phyloP scores from a whole-genome alignment of 1,140 invertebrate species.

The Thaumatotibia leucotreta region DNA sequence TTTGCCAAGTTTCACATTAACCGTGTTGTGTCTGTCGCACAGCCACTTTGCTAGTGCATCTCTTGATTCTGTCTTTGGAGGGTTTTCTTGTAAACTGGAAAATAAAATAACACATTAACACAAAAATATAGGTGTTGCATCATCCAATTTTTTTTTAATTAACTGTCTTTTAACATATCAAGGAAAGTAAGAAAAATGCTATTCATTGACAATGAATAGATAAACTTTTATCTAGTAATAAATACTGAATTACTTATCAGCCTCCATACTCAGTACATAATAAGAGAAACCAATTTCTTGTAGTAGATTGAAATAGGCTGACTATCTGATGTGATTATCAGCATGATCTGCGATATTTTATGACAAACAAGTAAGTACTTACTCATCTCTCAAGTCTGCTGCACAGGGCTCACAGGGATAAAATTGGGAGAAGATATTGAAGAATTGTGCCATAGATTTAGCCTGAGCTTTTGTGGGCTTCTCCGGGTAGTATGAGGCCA shows the following conservation, averaged over 20 bases:
- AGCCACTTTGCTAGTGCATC: constrained; percentile 92
- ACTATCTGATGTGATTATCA: too few species aligned
- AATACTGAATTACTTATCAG: too few species aligned
- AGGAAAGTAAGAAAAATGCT: too few species aligned
- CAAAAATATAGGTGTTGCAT: too few species aligned
- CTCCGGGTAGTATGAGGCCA: constrained; percentile 96
- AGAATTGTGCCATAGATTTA: constrained; percentile 88
- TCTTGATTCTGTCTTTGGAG: constrained; percentile 85
- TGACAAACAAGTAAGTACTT: constrained; percentile 66
- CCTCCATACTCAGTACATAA: too few species aligned
- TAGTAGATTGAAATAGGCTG: too few species aligned
- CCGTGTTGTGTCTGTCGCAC: constrained; percentile 94
- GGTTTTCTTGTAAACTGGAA: constrained; percentile 84
- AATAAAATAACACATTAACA: constrained; percentile 21
- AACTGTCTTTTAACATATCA: too few species aligned
- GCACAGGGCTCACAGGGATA: constrained; percentile 98
- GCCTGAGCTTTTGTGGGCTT: constrained; percentile 86
- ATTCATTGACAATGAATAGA: too few species aligned
- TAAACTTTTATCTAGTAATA: too few species aligned
- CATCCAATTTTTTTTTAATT: too few species aligned
- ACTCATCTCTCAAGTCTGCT: constrained; percentile 90
- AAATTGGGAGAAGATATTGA: constrained; percentile 91
- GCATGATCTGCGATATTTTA: constrained; percentile 5
- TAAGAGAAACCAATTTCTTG: too few species aligned
- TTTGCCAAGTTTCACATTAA: constrained; percentile 95